Evolutionary conservation across 2,797 vertebrate species (phyloP).

Genomic region (Eleutherodactylus coqui): DNA sequence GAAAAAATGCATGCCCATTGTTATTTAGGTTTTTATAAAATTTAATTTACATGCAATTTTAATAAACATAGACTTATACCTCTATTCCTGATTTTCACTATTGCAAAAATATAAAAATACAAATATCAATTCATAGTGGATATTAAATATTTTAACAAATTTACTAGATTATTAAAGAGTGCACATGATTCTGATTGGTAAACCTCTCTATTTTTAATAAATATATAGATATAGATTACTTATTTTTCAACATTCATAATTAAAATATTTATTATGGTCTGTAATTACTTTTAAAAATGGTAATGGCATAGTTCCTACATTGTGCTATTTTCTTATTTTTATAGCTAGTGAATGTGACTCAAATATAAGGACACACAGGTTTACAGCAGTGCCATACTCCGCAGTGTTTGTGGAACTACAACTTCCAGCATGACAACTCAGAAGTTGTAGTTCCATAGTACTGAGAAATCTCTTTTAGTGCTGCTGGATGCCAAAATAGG

Average conservation of each 20-base stretch:
- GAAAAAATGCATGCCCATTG: neutral
- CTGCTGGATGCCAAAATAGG: slow-evolving; percentile 38
- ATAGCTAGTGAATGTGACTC: slow-evolving; percentile 5
- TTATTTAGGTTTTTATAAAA: neutral
- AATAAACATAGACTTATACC: neutral
- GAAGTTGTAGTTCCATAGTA: neutral
- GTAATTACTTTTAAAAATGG: neutral
- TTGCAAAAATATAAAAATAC: slow-evolving; percentile 43
- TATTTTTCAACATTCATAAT: neutral
- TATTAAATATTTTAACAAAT: neutral
- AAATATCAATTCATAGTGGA: slow-evolving; percentile 15
- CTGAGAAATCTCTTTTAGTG: neutral
- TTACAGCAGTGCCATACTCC: neutral
- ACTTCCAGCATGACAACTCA: neutral
- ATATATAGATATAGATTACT: neutral
- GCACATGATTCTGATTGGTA: slow-evolving; percentile 34
- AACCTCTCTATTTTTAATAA: neutral
- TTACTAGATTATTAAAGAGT: slow-evolving; percentile 27
- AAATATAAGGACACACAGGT: neutral
- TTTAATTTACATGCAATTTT: slow-evolving; percentile 1
- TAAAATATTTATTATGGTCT: slow-evolving; percentile 5
- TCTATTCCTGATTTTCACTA: neutral
- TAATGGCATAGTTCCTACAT: neutral
- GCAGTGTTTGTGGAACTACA: neutral
- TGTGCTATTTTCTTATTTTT: slow-evolving; percentile 6